Evolutionary conservation across 2,888 invertebrate genomes (phyloP), one percentile per base, ranked within the genome.

Genomic region (Byasa hedistus): DNA sequence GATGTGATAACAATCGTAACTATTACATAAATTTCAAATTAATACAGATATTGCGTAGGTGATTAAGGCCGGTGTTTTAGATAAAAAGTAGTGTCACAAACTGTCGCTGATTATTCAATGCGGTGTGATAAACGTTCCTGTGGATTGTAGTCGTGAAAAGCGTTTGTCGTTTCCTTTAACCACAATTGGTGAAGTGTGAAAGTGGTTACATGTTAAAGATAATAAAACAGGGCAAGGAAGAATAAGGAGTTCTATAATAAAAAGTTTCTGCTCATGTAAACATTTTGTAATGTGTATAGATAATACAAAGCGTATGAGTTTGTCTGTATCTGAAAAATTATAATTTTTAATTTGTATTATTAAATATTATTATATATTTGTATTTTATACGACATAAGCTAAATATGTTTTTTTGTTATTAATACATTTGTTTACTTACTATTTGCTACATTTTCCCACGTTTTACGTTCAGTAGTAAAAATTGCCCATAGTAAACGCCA

Each of bases 11-110:
- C 61, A 51, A 67, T 68, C 72, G 70, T 71, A 70, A 74, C 48
- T 65, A 69, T 83, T 81, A 80, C 71, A 76, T 81, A 81, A 83
- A 69, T 22, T 5, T 71, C 60, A 70, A 72, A 74, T 76, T 77
- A 75, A 75, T 73, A 70, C 75, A 27, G 71, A 69, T 69, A 70
- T 73, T 75, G 71, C 70, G 69, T 71, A 70, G 75, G 74, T 75
- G 73, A 82, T 81, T 83, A 83, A 78, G 81, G 81, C 77, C 80
- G 73, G 17, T 60, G 12, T 19, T 39, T 57, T 39, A 52, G 7
- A 61, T 22, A 15, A 61, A 61, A 48, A 65, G 23, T 19, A 17
- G 52, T 8, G 10, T 15, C 15, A 36, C 68, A 69, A 64, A 71
- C 54, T 65, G 65, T 69, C 63, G 65, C 68, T n/a, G 57, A 57